Evolutionary conservation across 2,888 invertebrate genomes (phyloP).

Genomic region (Eupeodes latifasciatus): DNA sequence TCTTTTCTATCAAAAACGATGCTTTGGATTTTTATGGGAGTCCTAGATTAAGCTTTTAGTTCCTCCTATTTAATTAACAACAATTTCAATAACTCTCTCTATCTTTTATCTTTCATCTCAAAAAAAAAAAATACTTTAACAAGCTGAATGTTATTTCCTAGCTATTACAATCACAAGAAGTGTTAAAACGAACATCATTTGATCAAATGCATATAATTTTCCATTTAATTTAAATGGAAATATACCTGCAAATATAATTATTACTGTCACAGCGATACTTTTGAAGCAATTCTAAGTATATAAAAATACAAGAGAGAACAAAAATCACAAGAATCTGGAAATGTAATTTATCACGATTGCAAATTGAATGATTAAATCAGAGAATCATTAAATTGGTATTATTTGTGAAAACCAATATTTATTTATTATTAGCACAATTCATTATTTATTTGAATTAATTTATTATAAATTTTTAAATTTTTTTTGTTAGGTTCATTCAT

Average conservation of each 20-base stretch:
- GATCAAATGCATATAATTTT: background rate
- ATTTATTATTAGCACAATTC: slow-evolving; percentile 7
- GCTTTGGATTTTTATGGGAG: too few species aligned
- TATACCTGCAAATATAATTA: slow-evolving; percentile 4
- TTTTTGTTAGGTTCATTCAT: background rate
- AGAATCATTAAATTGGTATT: background rate
- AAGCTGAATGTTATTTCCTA: background rate
- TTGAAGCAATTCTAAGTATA: too few species aligned
- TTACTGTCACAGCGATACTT: background rate
- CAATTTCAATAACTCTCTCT: too few species aligned
- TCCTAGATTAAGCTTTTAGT: too few species aligned
- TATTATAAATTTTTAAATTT: background rate
- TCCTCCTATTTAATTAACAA: too few species aligned
- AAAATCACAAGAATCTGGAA: background rate
- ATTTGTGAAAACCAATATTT: slow-evolving; percentile 1
- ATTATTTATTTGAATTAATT: slow-evolving; percentile 11
- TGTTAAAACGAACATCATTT: background rate
- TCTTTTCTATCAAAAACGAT: too few species aligned
- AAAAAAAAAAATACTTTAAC: too few species aligned
- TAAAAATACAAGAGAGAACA: background rate
- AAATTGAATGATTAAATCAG: slow-evolving; percentile 17
- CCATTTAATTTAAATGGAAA: slow-evolving; percentile 18
- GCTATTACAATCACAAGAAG: background rate
- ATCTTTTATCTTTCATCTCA: too few species aligned
- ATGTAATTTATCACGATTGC: slow-evolving; percentile 2